Evolutionary conservation across 1,140 invertebrate genomes (phyloP).

Genomic region (Geopemphigus sp.): DNA sequence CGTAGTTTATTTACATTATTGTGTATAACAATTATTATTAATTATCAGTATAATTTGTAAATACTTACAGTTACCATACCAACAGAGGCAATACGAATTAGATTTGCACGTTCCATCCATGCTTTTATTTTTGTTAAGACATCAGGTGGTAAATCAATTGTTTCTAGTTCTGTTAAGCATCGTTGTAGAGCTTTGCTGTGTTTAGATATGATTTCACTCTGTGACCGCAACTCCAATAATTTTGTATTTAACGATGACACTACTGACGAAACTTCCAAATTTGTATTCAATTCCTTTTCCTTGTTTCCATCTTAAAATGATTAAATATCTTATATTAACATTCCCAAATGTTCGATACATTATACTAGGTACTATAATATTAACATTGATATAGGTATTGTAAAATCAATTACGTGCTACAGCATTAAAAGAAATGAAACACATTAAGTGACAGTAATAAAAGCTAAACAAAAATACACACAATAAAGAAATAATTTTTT

Average conservation of each 20-base stretch:
- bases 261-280: constrained; percentile 35
- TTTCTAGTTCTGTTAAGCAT: constrained; percentile 80
- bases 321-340: constrained; percentile 5
- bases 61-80: constrained; percentile 91
- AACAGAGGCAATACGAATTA: constrained; percentile 90
- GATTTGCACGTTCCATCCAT: constrained; percentile 83
- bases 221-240: constrained; percentile 23
- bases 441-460: too few relatives aligned
- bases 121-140: constrained; percentile 66
- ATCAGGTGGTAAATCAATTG: constrained; percentile 64
- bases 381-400: too few relatives aligned
- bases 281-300: constrained; percentile 42
- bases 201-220: constrained; percentile 81
- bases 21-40: background rate
- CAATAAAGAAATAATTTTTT: too few relatives aligned
- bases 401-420: too few relatives aligned
- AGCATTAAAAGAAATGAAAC: too few relatives aligned
- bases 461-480: too few relatives aligned
- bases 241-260: constrained; percentile 29
- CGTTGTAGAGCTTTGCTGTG: constrained; percentile 81
- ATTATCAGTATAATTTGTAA: background rate
- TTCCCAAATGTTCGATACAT: constrained; percentile 4
- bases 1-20: too few relatives aligned
- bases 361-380: background rate
- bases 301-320: constrained; percentile 25